Evolutionary conservation across 2,797 vertebrate genomes (phyloP).

Genomic region (Trichosurus vulpecula): DNA sequence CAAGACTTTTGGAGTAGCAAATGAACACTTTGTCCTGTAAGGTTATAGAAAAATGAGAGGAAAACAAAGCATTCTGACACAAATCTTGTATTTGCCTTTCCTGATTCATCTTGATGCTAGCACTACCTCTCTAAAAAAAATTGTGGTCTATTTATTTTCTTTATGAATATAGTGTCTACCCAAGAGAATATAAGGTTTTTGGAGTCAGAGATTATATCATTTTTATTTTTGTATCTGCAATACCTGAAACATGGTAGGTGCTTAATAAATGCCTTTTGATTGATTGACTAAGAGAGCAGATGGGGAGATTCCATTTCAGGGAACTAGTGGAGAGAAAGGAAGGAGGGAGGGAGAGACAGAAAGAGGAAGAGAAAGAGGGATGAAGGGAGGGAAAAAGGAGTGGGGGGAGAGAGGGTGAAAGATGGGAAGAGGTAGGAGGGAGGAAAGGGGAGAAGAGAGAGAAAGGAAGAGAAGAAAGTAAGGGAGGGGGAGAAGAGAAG

Average conservation of each 20-base stretch:
- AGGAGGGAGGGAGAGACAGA: not conserved
- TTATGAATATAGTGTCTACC: not conserved
- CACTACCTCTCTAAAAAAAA: not conserved
- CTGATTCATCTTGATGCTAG: not conserved
- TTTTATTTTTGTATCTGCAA: not conserved
- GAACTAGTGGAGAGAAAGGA: not conserved
- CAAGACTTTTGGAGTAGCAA: not conserved
- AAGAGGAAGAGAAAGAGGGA: too few relatives aligned
- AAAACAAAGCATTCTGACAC: not conserved
- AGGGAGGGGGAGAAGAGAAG: too few relatives aligned
- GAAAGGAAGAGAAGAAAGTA: too few relatives aligned
- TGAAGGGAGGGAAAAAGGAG: too few relatives aligned
- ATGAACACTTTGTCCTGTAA: not conserved
- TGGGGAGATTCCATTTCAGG: not conserved
- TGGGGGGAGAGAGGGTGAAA: too few relatives aligned
- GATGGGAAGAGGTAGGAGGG: too few relatives aligned
- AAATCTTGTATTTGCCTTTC: not conserved
- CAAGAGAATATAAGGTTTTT: not conserved
- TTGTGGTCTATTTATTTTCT: not conserved
- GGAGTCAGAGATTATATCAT: not conserved
- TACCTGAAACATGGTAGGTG: not conserved
- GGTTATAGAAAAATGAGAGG: not conserved
- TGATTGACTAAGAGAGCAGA: not conserved
- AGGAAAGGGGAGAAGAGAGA: too few relatives aligned
- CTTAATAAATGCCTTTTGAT: not conserved